Percentiles rank a stretch among this genome's conserved stretches.
Conservation (phyloP, 2,797 vertebrate genomes). For the Halcyon badia region DNA sequence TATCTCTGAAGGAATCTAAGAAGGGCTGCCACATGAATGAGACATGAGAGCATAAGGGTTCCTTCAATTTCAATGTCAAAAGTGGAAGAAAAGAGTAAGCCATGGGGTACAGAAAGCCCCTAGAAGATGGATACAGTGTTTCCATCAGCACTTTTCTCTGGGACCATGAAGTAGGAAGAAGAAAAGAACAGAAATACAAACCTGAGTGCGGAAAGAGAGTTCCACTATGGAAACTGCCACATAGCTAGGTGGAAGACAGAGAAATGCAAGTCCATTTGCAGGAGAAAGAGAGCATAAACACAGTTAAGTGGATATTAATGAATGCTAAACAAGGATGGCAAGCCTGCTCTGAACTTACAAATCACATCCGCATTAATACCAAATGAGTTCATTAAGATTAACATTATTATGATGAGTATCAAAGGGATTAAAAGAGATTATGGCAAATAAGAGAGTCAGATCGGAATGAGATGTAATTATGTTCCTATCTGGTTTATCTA, state of each 20-base stretch:
- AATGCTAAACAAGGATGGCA: constrained; percentile 61
- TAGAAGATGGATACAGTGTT: background rate
- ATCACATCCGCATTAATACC: constrained; percentile 77
- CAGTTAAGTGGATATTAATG: constrained; percentile 68
- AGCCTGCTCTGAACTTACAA: constrained; percentile 69
- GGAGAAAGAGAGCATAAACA: constrained; percentile 37
- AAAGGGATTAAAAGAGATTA: constrained; percentile 80
- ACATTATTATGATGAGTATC: constrained; percentile 80
- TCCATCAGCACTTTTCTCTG: background rate
- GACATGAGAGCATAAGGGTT: background rate
- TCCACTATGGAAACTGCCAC: constrained; percentile 23
- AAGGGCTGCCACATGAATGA: background rate
- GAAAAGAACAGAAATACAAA: constrained; percentile 40
- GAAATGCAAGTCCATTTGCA: constrained; percentile 1
- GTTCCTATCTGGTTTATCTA: constrained; percentile 59
- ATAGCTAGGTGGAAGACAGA: constrained; percentile 32
- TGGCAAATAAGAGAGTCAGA: constrained; percentile 71
- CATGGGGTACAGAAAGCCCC: background rate
- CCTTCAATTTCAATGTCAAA: background rate
- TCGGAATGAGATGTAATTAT: constrained; percentile 59
- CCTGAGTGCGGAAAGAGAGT: background rate
- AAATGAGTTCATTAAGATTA: constrained; percentile 82
- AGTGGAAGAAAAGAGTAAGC: constrained; percentile 39
- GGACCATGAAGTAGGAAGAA: background rate
- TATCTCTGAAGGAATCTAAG: constrained; percentile 9